A percentile compares a stretch with the other conserved stretches of the same genome.
Conservation (phyloP, 2,113 vertebrate genomes). For the Marcusenius ussheri region DNA sequence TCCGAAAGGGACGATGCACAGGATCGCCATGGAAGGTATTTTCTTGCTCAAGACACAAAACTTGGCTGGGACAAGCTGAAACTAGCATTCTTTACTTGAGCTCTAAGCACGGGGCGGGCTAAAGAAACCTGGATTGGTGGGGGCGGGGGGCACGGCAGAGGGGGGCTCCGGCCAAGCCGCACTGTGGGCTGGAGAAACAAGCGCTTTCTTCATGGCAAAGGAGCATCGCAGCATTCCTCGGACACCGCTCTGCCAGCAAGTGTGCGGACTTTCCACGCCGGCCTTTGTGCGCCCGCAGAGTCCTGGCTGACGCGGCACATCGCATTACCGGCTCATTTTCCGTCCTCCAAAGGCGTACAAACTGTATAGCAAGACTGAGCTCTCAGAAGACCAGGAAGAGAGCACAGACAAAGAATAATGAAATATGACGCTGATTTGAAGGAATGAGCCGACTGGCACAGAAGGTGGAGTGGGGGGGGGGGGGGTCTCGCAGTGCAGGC, state of each 20-base stretch:
- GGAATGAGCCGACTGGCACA: neutral
- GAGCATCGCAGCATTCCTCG: neutral
- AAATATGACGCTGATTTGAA: neutral
- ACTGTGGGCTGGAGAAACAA: neutral
- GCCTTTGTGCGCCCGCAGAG: constrained; percentile 40
- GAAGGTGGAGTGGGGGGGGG: neutral
- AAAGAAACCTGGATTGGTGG: neutral
- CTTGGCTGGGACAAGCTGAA: neutral
- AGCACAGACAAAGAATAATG: neutral
- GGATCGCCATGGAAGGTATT: neutral
- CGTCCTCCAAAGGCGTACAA: neutral
- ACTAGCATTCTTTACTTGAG: constrained; percentile 5
- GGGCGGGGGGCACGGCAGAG: neutral
- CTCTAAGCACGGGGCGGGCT: neutral
- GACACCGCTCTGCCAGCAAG: neutral
- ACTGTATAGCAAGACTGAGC: neutral
- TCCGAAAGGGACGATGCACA: neutral
- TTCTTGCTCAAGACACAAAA: neutral
- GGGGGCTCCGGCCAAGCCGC: neutral
- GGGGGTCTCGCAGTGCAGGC: neutral
- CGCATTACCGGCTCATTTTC: neutral
- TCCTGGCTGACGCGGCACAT: neutral
- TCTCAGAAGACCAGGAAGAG: neutral
- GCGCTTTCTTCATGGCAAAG: neutral
- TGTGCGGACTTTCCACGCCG: constrained; percentile 42